Evolutionary conservation across 2,113 vertebrate species (phyloP), one percentile per base, ranked within the genome.

Genomic region (Catagonus wagneri): DNA sequence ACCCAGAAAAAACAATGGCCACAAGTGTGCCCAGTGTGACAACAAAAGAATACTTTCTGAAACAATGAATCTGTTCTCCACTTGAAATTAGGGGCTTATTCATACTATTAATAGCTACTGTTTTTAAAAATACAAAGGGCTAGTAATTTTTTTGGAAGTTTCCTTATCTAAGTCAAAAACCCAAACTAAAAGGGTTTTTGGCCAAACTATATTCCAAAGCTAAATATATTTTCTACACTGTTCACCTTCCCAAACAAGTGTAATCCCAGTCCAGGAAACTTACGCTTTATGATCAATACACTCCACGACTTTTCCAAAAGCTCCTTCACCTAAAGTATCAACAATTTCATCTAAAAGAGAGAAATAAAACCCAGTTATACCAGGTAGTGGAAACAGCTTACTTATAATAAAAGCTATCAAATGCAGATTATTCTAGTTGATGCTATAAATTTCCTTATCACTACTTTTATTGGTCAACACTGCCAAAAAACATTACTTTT

Each of bases 221-320:
- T 68, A 60, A 80, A 54, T 27, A 34, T 36, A 16, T 56, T 71
- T 79, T 81, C 74, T 78, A 32, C 32, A 81, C 10, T 19, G 10
- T 14, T 4, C 6, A 80, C 52, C 6, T 14, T 75, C 39, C 34
- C 52, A 83, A 93, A 27, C 52, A 83, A 93, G 32, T 60, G 15
- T 39, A 95, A 72, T 52, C 23, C 5, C 25, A 88, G 5, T 44
- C 32, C 1, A 27, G n/a, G 15, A 90, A 27, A 97, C 98, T 98
- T 97, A 98, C 97, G 3, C 80, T 97, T 98, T 96, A 92, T 96
- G 98, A 99, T 99, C 99, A 54, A 99, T 98, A 97, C 99, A 99
- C 95, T 99, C 99, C n/a, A 99, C 99, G 0, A 99, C 99, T 98
- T 99, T 99, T 84, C 99, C 99, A 99, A 99, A 99, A 97, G 99